phyloP scores from a whole-genome alignment of 1,140 invertebrate species.

The Zaprionus vittiger region DNA sequence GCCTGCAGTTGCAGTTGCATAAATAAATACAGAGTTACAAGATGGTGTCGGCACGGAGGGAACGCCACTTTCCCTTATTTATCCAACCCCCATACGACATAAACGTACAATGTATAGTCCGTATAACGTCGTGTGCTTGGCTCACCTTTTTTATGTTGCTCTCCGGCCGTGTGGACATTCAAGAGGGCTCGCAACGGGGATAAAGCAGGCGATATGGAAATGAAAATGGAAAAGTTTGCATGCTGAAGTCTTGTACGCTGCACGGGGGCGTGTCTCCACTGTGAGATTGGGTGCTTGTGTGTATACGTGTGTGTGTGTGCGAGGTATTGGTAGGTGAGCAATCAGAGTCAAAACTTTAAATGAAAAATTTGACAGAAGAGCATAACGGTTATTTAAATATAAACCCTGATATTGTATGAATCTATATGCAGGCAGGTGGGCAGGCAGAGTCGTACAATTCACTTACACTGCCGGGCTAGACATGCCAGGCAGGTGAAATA shows the following conservation, averaged over 20 bases:
- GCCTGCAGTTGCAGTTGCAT: constrained; percentile 15
- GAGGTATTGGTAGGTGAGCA: not conserved
- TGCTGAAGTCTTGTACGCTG: constrained; percentile 29
- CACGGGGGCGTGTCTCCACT: not conserved
- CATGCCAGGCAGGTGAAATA: constrained; percentile 21
- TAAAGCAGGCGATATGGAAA: constrained; percentile 52
- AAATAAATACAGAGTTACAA: constrained; percentile 11
- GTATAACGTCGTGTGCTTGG: constrained; percentile 1
- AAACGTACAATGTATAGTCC: not conserved
- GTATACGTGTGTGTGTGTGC: not conserved
- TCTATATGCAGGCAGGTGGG: not conserved
- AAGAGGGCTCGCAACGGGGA: constrained; percentile 36
- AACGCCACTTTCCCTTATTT: constrained; percentile 4
- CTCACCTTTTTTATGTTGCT: constrained; percentile 64
- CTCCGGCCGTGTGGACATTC: constrained; percentile 53
- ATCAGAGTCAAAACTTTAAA: constrained; percentile 69
- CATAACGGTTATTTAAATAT: constrained; percentile 77
- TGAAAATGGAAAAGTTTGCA: constrained; percentile 69
- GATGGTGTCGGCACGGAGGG: not conserved
- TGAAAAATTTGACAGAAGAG: constrained; percentile 75
- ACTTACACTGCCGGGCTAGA: constrained; percentile 26
- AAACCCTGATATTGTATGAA: constrained; percentile 27
- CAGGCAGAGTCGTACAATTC: constrained; percentile 10
- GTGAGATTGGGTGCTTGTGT: not conserved
- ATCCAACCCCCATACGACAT: not conserved